Evolutionary conservation across 2,888 invertebrate genomes (phyloP), one percentile per base, ranked within the genome.

Genomic region (Eubasilissa splendida): DNA sequence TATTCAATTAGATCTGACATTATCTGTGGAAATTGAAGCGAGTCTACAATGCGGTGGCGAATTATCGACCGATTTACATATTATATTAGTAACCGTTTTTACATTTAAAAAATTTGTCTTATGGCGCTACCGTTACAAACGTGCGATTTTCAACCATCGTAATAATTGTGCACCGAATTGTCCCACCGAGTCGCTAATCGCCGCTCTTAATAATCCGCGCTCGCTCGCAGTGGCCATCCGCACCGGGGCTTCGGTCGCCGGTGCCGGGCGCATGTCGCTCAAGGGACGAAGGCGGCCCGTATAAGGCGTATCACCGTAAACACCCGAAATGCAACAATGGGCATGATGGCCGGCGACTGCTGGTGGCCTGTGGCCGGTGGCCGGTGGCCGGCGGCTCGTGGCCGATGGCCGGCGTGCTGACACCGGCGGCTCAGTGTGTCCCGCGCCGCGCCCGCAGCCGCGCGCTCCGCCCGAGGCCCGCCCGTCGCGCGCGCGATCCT

Each of bases 271-370:
- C 22, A 3, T 53, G 31, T 53, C 63, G 9, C 63, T 33, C 42
- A 12, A 63, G 12, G 33, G 31, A 8, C 33, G 33, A 9, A 70
- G 70, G 52, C 52, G 52, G 70, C 14, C 14, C 71, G 58, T 59
- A 65, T 22, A 79, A 75, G 79, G 74, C 14, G 54, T 59, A 76
- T 53, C 42, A 66, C 80, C 80, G 71, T 80, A 70, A 76, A 80
- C 76, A 80, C 59, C 70, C 76, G 80, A 80, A 80, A 70, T 70
- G 68, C 76, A 80, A 80, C 80, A 80, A 80, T 80, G 78, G 78
- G 53, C 78, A 71, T 71, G 63, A 63, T 78, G 70, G 77, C 60
- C 66, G 54, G 59, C 60, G 74, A 68, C 73, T 77, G 22, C 22
- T 5, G 66, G 0, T 58, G 11, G n/a, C n/a, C n/a, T n/a, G n/a